Base-by-base conservation (phyloP, 2,888 invertebrate genomes). In the Ischnus inquisitorius region DNA sequence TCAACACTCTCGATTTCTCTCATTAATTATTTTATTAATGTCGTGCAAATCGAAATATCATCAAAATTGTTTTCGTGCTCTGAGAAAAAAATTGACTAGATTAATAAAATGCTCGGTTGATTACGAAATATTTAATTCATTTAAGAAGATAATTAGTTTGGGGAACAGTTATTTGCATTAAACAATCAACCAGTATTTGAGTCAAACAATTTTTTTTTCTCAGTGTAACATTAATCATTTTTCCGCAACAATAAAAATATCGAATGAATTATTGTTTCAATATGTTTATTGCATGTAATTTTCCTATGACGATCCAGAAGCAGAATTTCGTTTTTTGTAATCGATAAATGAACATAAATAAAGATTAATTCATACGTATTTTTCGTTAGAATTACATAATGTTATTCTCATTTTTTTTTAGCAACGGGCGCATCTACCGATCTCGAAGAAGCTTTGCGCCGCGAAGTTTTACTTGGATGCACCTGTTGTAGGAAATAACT, bases 381-480 rank as follows among this genome's bases (percentile, higher is more conserved):
- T 75, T 46, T 67, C 51, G 6, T n/a, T 41, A 10, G 0, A 75
- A 75, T 41, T 1, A 51, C 16, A 4, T 69, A 69, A 39, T 48
- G 75, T 60, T 79, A 34, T 80, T 84, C 8, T 28, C 3, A 25
- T 57, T 57, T 57, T 60, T 83, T 85, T 84, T 41, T 82, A 93
- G 92, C 91, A 88, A 87, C 88, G 87, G 79, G 89, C 90, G 14
- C 87, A 88, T 10, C 82, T 91, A 39, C 89, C 91, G 39, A 83
- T 87, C 19, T 88, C 85, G 57, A 89, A 87, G 79, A 92, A 88
- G 79, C 82, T 90, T 41, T 88, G 89, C 85, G 86, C 83, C 16
- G 68, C 87, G 12, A 90, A 88, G 80, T 81, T 84, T 81, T 89
- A 90, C 77, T 83, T 90, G 84, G 90, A 92, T 68, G 89, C 89